Percentiles rank a stretch among this genome's conserved stretches.
phyloP scores from a whole-genome alignment of 2,888 invertebrate genomes.

The Suillia variegata region DNA sequence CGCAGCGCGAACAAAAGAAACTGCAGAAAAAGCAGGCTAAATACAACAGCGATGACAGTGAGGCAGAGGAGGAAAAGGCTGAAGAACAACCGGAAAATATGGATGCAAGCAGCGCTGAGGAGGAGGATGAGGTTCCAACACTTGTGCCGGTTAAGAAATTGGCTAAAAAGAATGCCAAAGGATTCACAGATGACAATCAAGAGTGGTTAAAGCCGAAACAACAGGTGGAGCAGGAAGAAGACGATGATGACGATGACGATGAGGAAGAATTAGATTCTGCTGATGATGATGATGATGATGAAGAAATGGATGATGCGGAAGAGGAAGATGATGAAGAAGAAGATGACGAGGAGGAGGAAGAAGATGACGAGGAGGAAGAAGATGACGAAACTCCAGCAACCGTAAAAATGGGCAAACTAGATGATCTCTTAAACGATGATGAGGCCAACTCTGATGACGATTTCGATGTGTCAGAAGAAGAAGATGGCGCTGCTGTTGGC shows the following conservation, averaged over 20 bases:
- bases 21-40: conserved; percentile 36
- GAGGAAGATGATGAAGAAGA: conserved; percentile 37
- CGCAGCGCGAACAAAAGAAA: conserved; percentile 30
- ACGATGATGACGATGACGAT: conserved; percentile 44
- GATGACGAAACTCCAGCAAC: conserved; percentile 34
- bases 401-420: conserved; percentile 52
- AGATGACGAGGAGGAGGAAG: conserved; percentile 28
- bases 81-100: conserved; percentile 39
- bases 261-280: conserved; percentile 40
- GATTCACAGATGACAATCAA: conserved; percentile 75
- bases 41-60: conserved; percentile 53
- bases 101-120: conserved; percentile 31
- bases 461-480: conserved; percentile 57
- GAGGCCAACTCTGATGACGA: conserved; percentile 63
- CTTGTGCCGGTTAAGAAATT: conserved; percentile 24
- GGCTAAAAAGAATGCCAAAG: conserved; percentile 47
- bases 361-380: conserved; percentile 45
- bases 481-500: conserved; percentile 57
- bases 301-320: conserved; percentile 25
- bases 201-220: conserved; percentile 71
- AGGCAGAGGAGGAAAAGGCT: conserved; percentile 39
- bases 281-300: conserved; percentile 25
- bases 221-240: conserved; percentile 42
- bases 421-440: conserved; percentile 48
- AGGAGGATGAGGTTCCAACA: conserved; percentile 35